Evolutionary conservation across 2,888 invertebrate genomes (phyloP).

Genomic region (Lathronympha strigana): DNA sequence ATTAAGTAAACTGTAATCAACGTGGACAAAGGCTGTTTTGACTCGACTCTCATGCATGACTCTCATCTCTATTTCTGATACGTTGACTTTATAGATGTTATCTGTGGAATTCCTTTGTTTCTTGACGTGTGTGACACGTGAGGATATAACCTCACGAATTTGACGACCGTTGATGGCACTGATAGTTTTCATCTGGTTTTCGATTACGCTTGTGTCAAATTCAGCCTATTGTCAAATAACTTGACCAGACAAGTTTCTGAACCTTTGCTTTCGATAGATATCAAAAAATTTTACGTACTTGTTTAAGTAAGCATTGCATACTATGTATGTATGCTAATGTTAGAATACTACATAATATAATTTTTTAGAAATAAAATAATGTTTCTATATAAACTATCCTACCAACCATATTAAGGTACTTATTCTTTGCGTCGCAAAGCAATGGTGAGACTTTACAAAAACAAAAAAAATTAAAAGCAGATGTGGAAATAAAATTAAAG

Average conservation of each 20-base stretch:
- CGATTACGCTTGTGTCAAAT: background rate
- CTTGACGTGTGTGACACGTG: constrained; percentile 2
- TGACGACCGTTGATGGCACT: constrained; percentile 9
- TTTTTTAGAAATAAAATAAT: too few relatives aligned
- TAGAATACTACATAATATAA: too few relatives aligned
- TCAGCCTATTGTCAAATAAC: too few relatives aligned
- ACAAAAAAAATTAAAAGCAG: background rate
- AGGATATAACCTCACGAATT: too few relatives aligned
- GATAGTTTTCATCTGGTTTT: background rate
- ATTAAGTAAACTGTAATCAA: constrained; percentile 40
- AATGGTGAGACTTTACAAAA: background rate
- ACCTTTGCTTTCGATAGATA: too few relatives aligned
- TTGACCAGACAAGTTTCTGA: too few relatives aligned
- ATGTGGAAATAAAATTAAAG: background rate
- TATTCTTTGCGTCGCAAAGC: too few relatives aligned
- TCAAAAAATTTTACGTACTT: too few relatives aligned
- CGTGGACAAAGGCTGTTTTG: constrained; percentile 31
- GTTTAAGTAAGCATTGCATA: too few relatives aligned
- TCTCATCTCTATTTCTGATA: constrained; percentile 22
- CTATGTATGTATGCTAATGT: too few relatives aligned
- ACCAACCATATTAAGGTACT: too few relatives aligned
- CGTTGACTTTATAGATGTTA: constrained; percentile 16
- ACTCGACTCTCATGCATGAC: constrained; percentile 2
- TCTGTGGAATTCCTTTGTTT: constrained; percentile 29
- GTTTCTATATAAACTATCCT: too few relatives aligned